Evolutionary conservation across 1,140 invertebrate genomes (phyloP), one percentile per base, ranked within the genome.

Genomic region (Acyrthosiphon pisum): DNA sequence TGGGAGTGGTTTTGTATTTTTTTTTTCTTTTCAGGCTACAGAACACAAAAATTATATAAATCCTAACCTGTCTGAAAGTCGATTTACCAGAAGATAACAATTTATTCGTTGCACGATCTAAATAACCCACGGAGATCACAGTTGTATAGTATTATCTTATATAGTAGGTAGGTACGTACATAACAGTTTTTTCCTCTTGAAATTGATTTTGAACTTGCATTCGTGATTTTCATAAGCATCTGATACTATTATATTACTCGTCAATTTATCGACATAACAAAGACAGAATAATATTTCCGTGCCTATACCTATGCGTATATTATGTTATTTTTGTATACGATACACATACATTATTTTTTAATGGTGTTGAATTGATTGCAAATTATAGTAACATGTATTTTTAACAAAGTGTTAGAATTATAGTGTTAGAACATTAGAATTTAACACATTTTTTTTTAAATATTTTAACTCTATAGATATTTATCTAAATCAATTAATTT

Each of bases 41-140:
- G 30, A 76, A 46, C 48, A 93, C 81, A 86, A 93, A 86, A 93
- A 93, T 93, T 86, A 93, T 93, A 93, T 86, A 93, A 93, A 86
- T 93, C 48, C 91, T 83, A 93, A 93, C 91, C 81, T 92, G 91
- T 93, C 91, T 35, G 91, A 86, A 86, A 86, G 91, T 86, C 91
- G 91, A 93, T 93, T 93, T 86, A 93, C 90, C 76, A 48, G 91
- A 44, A 93, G 91, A 93, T 93, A 93, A 93, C 91, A 41, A 93
- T 93, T 93, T 93, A 93, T 93, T 93, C 91, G 81, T 93, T 84
- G 91, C 91, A 93, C 91, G 91, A 93, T 93, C 91, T 93, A 93
- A 84, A 93, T 93, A 84, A 93, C 81, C 89, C 89, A 90, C 89
- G 89, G 60, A 90, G 37, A 68, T 90, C 89, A 18, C 89, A 26